Conservation (phyloP, 2,113 vertebrate genomes). For the Aviceda subcristata region DNA sequence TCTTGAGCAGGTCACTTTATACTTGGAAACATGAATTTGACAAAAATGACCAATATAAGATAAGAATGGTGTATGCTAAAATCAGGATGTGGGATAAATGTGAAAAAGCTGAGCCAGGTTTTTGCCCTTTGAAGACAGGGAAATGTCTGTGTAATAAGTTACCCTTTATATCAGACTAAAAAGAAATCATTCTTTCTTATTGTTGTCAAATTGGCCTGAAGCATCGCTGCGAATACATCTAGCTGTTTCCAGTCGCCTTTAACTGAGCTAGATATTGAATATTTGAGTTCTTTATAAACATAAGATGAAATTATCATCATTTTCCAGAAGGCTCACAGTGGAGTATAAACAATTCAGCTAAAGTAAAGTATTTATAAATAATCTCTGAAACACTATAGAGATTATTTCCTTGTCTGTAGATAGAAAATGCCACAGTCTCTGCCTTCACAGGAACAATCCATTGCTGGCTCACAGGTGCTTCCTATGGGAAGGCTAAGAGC, state of each 20-base stretch:
- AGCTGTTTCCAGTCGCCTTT: background rate
- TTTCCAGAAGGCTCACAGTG: background rate
- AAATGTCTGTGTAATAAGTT: background rate
- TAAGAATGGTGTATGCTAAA: background rate
- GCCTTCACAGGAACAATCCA: background rate
- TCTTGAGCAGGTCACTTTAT: background rate
- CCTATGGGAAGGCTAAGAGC: background rate
- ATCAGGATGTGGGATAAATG: background rate
- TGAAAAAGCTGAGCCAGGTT: slow-evolving; percentile 14
- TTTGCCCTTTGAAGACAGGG: slow-evolving; percentile 36
- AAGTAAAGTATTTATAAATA: slow-evolving; percentile 9
- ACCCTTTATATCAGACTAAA: slow-evolving; percentile 26
- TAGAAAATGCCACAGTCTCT: background rate
- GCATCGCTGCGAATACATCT: background rate
- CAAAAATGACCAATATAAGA: background rate
- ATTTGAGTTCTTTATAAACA: background rate
- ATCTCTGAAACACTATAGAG: background rate
- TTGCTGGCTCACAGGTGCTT: background rate
- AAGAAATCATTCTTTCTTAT: slow-evolving; percentile 8
- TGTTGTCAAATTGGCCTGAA: background rate
- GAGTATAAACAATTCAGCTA: background rate
- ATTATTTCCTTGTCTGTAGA: background rate
- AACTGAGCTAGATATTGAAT: background rate
- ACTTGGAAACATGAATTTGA: background rate
- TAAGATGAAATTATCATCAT: background rate